Percentiles rank a stretch among this genome's conserved stretches.
These are phyloP conservation scores for Lepidochrysops patricia DNA, from an alignment of 2,888 invertebrate species.

Conservation along the genomic window DNA sequence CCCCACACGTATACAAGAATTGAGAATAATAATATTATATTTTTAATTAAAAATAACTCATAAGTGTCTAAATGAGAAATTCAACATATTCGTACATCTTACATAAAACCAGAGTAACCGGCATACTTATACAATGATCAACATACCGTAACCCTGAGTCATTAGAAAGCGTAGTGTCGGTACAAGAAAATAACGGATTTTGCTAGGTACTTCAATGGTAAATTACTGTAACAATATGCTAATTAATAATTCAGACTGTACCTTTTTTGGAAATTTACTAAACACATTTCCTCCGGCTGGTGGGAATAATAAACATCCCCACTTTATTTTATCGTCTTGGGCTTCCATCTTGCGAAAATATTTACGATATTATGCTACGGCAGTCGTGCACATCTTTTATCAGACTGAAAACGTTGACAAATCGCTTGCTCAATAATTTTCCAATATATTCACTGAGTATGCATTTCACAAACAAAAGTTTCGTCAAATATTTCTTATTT, in stretches of 20 bases:
- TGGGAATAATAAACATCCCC: conserved; percentile 85
- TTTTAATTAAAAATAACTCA: background rate
- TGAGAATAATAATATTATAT: background rate
- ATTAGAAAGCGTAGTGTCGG: conserved; percentile 26
- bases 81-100: conserved; percentile 4
- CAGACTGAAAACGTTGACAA: background rate
- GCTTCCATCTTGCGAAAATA: conserved; percentile 69
- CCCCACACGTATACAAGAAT: background rate
- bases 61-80: conserved; percentile 14
- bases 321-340: conserved; percentile 81
- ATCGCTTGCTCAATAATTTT: background rate
- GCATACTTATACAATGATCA: conserved; percentile 18
- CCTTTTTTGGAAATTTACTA: conserved; percentile 85
- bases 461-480: conserved; percentile 10
- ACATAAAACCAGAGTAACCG: conserved; percentile 9
- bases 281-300: conserved; percentile 77
- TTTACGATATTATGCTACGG: background rate
- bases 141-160: conserved; percentile 26
- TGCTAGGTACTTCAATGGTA: background rate
- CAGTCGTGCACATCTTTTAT: background rate
- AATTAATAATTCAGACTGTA: conserved; percentile 32
- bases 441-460: conserved; percentile 2
- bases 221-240: background rate
- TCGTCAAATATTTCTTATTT: background rate
- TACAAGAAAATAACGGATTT: background rate